A percentile compares a stretch with the other conserved stretches of the same genome.
Evolutionary conservation across 2,797 vertebrate genomes (phyloP).

Genomic region (Eptatretus atami): DNA sequence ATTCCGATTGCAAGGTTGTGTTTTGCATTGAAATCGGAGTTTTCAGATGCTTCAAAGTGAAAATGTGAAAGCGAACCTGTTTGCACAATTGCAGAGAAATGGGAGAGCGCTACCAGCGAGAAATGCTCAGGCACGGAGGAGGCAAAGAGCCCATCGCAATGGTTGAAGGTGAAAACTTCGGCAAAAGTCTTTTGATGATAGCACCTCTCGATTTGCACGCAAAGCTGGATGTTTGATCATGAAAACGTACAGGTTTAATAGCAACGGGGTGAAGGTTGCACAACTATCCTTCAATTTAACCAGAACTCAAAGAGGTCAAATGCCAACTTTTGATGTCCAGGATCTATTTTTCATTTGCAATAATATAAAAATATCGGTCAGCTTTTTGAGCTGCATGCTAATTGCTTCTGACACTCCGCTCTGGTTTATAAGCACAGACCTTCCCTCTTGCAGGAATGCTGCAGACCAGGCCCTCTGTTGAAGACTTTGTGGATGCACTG

Average conservation of each 20-base stretch:
- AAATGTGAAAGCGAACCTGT: background rate
- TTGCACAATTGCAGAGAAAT: slow-evolving; percentile 32
- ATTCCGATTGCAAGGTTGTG: too few relatives aligned
- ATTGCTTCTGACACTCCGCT: background rate
- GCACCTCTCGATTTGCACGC: too few relatives aligned
- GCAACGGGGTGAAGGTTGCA: too few relatives aligned
- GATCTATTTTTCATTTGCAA: background rate
- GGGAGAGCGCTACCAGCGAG: slow-evolving; percentile 60
- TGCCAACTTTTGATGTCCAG: background rate
- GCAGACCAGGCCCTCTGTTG: slow-evolving; percentile 39
- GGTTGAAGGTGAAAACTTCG: slow-evolving; percentile 45
- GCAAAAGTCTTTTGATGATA: background rate
- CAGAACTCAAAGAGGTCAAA: too few relatives aligned
- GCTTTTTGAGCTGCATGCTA: slow-evolving; percentile 1
- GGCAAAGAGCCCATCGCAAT: slow-evolving; percentile 63
- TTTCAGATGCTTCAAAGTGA: too few relatives aligned
- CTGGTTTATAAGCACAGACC: background rate
- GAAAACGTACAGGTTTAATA: too few relatives aligned
- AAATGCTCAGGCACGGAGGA: slow-evolving; percentile 78
- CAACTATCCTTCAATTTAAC: too few relatives aligned
- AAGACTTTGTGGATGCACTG: slow-evolving; percentile 64
- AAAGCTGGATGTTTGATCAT: too few relatives aligned
- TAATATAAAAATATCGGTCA: background rate
- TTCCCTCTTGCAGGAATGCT: slow-evolving; percentile 37
- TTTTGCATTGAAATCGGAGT: too few relatives aligned